Conservation (phyloP, 1,140 invertebrate genomes). For the Bombus confusus region DNA sequence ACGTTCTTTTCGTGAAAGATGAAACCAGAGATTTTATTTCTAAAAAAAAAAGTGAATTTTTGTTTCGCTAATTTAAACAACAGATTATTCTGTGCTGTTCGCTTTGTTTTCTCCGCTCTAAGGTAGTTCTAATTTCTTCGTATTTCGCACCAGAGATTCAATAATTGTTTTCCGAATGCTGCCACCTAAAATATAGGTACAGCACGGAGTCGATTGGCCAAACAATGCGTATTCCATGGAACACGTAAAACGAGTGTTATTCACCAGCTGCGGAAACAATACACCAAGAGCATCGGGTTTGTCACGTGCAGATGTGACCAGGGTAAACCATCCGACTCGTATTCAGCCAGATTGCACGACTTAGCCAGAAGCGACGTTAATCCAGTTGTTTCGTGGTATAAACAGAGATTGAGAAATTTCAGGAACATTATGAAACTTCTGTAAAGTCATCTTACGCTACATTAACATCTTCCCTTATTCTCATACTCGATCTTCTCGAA, state of each 20-base stretch:
- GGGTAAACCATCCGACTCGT: neutral
- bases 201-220: neutral
- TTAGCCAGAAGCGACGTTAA: constrained; percentile 12
- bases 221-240: neutral
- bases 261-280: neutral
- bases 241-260: constrained; percentile 6
- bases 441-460: neutral
- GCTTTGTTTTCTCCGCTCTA: neutral
- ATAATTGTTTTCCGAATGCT: neutral
- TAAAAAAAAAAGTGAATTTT: neutral
- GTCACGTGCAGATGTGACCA: constrained; percentile 23
- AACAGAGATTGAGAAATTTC: neutral
- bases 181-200: neutral
- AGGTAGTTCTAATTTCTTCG: neutral
- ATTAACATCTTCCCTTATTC: neutral
- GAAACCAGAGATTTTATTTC: no score
- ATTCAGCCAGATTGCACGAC: constrained; percentile 15
- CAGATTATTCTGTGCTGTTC: no score
- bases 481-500: neutral
- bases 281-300: neutral
- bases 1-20: neutral
- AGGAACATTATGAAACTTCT: neutral
- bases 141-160: neutral
- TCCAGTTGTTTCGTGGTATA: neutral
- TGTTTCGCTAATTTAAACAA: fast-evolving